A percentile compares a stretch with the other conserved stretches of the same genome.
Evolutionary conservation across 2,888 invertebrate genomes (phyloP).

Genomic region (Netelia fuscicornis): DNA sequence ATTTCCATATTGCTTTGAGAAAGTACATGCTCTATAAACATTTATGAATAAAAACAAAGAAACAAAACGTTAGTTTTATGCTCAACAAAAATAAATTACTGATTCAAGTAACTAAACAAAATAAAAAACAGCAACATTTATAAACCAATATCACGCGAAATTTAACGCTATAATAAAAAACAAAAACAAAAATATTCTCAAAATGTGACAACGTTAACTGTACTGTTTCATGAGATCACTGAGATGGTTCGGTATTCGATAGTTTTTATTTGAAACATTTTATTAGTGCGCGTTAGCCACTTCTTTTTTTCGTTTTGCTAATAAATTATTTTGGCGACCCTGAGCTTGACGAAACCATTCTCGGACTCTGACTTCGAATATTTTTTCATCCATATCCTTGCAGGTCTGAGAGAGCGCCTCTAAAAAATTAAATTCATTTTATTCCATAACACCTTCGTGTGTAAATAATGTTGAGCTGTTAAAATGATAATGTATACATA

Average conservation of each 20-base stretch:
- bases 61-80: conserved; percentile 36
- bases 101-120: conserved; percentile 44
- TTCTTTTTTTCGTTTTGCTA: conserved; percentile 43
- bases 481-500: conserved; percentile 38
- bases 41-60: conserved; percentile 22
- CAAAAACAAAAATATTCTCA: conserved; percentile 35
- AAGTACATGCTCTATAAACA: conserved; percentile 43
- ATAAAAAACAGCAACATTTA: conserved; percentile 41
- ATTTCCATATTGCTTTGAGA: conserved; percentile 14
- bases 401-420: background rate
- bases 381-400: conserved; percentile 13
- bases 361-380: conserved; percentile 42
- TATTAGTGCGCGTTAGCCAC: conserved; percentile 33
- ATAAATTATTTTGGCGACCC: conserved; percentile 40
- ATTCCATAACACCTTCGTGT: background rate
- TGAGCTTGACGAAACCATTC: conserved; percentile 51
- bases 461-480: conserved; percentile 40
- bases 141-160: conserved; percentile 38
- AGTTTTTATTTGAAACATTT: conserved; percentile 3
- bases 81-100: conserved; percentile 42
- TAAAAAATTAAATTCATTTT: too few relatives aligned
- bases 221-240: conserved; percentile 29
- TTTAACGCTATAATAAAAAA: conserved; percentile 28
- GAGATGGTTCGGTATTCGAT: background rate
- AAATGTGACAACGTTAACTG: conserved; percentile 14